Evolutionary conservation across 2,113 vertebrate species (phyloP).

Genomic region (Ammospiza nelsoni): DNA sequence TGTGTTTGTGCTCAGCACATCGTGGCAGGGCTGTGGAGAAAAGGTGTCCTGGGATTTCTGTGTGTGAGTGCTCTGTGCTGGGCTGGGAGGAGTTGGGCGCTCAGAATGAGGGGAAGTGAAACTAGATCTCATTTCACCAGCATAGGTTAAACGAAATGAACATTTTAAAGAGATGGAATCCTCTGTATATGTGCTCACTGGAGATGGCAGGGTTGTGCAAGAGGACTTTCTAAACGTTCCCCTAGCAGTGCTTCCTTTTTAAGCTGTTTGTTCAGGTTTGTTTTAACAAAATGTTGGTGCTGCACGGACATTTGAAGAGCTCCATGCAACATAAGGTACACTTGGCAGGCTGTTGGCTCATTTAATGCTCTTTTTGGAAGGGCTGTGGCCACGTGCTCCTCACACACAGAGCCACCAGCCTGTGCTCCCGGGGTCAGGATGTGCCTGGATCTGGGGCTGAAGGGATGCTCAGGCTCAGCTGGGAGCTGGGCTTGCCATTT

Average conservation of each 20-base stretch:
- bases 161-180: neutral
- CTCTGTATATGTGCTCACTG: neutral
- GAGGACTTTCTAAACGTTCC: neutral
- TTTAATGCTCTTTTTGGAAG: neutral
- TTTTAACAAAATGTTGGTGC: neutral
- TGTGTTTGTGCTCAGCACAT: neutral
- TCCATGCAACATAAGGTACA: neutral
- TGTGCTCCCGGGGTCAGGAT: accelerated
- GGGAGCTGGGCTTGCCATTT: neutral
- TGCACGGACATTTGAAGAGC: neutral
- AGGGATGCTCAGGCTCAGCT: neutral
- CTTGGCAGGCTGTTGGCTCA: neutral
- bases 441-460: neutral
- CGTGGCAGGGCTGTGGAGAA: neutral
- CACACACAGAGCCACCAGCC: accelerated
- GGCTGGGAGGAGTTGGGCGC: neutral
- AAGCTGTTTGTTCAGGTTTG: neutral
- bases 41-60: neutral
- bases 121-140: neutral
- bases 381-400: neutral
- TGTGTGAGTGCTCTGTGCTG: neutral
- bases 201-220: neutral
- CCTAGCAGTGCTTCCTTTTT: neutral
- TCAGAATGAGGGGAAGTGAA: neutral
- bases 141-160: neutral